Evolutionary conservation across 2,797 vertebrate genomes (phyloP).

Genomic region (Galago senegalensis): DNA sequence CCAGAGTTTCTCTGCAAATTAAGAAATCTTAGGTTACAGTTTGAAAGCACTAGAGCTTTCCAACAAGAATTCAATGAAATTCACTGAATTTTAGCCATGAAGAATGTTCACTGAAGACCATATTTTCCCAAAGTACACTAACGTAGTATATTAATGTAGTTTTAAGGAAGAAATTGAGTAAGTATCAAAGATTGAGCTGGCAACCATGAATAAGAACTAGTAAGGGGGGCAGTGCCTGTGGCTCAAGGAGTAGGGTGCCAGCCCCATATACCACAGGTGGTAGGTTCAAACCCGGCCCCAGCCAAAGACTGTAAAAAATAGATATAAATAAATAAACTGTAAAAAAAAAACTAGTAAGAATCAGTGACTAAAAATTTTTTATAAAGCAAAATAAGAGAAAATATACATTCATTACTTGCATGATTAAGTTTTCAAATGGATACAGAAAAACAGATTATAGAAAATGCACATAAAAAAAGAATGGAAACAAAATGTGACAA

Average conservation of each 20-base stretch:
- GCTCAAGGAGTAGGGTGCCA: too few relatives aligned
- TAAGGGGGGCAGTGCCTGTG: neutral
- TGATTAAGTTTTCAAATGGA: slow-evolving; percentile 59
- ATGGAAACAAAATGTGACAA: slow-evolving; percentile 49
- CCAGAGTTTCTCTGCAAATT: slow-evolving; percentile 41
- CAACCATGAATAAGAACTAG: slow-evolving; percentile 60
- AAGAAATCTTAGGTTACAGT: slow-evolving; percentile 50
- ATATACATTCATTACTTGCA: slow-evolving; percentile 25
- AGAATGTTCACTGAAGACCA: neutral
- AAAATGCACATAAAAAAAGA: slow-evolving; percentile 55
- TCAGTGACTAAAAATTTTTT: slow-evolving; percentile 39
- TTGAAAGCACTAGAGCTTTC: slow-evolving; percentile 55
- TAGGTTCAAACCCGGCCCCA: too few relatives aligned
- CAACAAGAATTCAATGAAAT: slow-evolving; percentile 50
- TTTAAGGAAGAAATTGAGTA: slow-evolving; percentile 46
- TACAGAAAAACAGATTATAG: slow-evolving; percentile 37
- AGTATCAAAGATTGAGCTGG: slow-evolving; percentile 17
- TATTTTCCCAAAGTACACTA: neutral
- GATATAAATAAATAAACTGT: too few relatives aligned
- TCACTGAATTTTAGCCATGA: slow-evolving; percentile 40
- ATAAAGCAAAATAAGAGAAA: slow-evolving; percentile 68
- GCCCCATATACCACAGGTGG: too few relatives aligned
- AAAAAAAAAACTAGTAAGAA: slow-evolving; percentile 40
- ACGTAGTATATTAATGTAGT: neutral
- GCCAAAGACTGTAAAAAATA: too few relatives aligned